phyloP scores from a whole-genome alignment of 2,797 vertebrate genomes.

The Spheniscus humboldti region DNA sequence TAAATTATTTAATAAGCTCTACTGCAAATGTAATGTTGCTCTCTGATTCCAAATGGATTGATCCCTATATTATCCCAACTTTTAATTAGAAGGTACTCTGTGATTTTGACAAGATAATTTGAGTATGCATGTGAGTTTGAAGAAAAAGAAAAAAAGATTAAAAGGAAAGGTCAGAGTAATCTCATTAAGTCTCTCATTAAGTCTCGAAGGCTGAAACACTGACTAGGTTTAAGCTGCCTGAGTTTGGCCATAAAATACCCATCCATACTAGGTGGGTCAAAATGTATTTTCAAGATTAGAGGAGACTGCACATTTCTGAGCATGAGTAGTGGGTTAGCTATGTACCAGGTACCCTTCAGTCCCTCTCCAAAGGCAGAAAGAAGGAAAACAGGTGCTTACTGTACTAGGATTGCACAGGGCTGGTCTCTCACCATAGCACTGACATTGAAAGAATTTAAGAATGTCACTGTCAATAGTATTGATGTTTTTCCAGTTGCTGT shows the following conservation, averaged over 20 bases:
- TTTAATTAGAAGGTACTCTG: neutral
- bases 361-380: neutral
- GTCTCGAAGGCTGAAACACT: neutral
- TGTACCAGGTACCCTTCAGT: neutral
- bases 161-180: neutral
- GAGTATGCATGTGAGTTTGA: neutral
- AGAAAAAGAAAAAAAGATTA: neutral
- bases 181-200: neutral
- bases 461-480: neutral
- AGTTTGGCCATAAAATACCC: neutral
- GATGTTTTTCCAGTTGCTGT: neutral
- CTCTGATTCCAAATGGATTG: neutral
- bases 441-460: neutral
- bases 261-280: neutral
- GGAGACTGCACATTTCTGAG: neutral
- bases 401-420: neutral
- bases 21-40: neutral
- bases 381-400: neutral
- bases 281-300: neutral
- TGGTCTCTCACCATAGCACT: neutral
- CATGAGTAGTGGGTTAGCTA: neutral
- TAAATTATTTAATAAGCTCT: neutral
- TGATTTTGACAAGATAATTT: conserved; percentile 1
- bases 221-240: neutral
- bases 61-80: neutral